Evolutionary conservation across 2,113 vertebrate species (phyloP).

Genomic region (Neoarius graeffei): DNA sequence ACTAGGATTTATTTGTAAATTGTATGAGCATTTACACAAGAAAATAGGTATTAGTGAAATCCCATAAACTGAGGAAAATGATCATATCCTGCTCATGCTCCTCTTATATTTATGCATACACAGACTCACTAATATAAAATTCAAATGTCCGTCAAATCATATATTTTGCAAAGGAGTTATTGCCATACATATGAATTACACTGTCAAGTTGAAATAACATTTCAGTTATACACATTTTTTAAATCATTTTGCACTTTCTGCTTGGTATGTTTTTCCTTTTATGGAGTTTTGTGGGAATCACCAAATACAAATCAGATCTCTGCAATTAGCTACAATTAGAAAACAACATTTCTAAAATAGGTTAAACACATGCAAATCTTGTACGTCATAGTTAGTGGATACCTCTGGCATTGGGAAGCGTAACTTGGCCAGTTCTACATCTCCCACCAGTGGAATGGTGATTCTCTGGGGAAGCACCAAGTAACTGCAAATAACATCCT

Average conservation of each 20-base stretch:
- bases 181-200: neutral
- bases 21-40: neutral
- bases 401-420: slow-evolving; percentile 94
- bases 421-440: slow-evolving; percentile 81
- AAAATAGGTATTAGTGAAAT: neutral
- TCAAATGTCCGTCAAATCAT: neutral
- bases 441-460: slow-evolving; percentile 88
- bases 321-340: neutral
- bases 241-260: neutral
- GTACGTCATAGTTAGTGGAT: neutral
- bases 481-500: slow-evolving; percentile 89
- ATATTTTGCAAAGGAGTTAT: neutral
- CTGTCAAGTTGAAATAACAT: neutral
- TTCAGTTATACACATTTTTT: neutral
- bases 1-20: neutral
- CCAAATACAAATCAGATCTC: neutral
- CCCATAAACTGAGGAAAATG: neutral
- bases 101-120: neutral
- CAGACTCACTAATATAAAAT: neutral
- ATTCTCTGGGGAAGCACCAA: slow-evolving; percentile 93
- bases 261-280: neutral
- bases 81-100: neutral
- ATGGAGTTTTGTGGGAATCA: neutral
- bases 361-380: neutral
- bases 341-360: neutral